A percentile compares a stretch with the other conserved stretches of the same genome.
phyloP scores from a whole-genome alignment of 2,113 vertebrate genomes.

The Xenus cinereus region DNA sequence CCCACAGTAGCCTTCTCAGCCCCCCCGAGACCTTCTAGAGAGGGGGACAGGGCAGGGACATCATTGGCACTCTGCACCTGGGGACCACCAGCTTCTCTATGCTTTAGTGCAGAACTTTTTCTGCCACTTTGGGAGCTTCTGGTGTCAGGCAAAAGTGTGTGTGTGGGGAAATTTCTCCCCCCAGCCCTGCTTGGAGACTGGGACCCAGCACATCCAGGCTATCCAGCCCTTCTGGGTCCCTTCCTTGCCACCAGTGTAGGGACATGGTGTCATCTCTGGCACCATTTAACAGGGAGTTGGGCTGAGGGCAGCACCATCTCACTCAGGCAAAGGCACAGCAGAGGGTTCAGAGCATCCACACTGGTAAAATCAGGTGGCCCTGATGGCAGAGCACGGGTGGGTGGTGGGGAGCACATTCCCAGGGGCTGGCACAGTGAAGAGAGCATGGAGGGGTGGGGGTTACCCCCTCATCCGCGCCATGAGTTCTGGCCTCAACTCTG shows the following conservation, averaged over 20 bases:
- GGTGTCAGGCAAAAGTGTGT: rapidly evolving
- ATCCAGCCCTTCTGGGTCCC: background rate
- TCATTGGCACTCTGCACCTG: background rate
- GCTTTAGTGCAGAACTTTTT: background rate
- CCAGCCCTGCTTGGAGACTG: background rate
- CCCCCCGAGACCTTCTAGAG: background rate
- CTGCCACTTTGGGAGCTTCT: background rate
- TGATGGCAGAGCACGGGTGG: rapidly evolving
- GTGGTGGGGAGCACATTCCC: background rate
- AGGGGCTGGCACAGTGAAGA: background rate
- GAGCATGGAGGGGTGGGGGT: too few relatives aligned
- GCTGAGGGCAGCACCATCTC: background rate
- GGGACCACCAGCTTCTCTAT: background rate
- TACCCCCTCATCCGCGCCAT: rapidly evolving
- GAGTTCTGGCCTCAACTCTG: background rate
- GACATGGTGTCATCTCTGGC: background rate
- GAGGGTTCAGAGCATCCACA: background rate
- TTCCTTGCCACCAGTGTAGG: background rate
- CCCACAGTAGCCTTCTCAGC: rapidly evolving
- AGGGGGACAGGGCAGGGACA: background rate
- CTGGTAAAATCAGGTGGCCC: background rate
- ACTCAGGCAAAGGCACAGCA: background rate
- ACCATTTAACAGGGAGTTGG: background rate
- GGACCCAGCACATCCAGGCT: rapidly evolving
- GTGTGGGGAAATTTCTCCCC: rapidly evolving